Base-by-base conservation (phyloP, 2,888 invertebrate species). In the Amblyjoppa fuscipennis region DNA sequence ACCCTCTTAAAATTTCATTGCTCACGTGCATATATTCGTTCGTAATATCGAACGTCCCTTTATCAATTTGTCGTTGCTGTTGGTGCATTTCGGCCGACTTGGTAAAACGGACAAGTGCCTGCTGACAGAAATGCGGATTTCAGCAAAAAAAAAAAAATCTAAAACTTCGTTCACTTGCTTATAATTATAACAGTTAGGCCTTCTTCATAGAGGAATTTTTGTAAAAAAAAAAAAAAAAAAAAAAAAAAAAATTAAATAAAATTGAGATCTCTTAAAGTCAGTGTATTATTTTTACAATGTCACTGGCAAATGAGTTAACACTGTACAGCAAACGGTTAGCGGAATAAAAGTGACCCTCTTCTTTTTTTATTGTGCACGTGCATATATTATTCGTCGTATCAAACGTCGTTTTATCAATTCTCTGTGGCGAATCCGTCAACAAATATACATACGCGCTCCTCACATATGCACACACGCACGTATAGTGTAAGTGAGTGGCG, bases 371-470 rank as follows among this genome's bases (percentile, higher is more conserved):
- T 49, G 45, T 49, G 4, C 64, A 64, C 64, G 34, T 64, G 64
- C 34, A 31, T 64, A 34, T 64, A 64, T n/a, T 64, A 64, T 64
- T 34, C 34, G 34, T 16, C 64, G 7, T 34, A 64, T n/a, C 16
- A 34, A 64, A 28, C 41, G 16, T 34, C 61, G 53, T 38, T 71
- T 81, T 84, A 81, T 77, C 76, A 31, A 56, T 75, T 75, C n/a
- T 20, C 75, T 25, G 66, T 31, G 73, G 34, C 31, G 49, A 84
- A 76, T 73, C 51, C 51, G 76, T 81, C 81, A 84, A 84, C 76
- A 81, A 77, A 51, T n/a, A 38, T 59, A 16, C 31, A 41, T 41
- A 64, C 45, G 49, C 61, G 20, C 13, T 53, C 20, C 6, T 34
- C 31, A 68, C 34, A n/a, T 9, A 38, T 0, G 41, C 68, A 34